Conservation (phyloP, 92 coral and sea anemone species). For the Palythoa caribaeorum region DNA sequence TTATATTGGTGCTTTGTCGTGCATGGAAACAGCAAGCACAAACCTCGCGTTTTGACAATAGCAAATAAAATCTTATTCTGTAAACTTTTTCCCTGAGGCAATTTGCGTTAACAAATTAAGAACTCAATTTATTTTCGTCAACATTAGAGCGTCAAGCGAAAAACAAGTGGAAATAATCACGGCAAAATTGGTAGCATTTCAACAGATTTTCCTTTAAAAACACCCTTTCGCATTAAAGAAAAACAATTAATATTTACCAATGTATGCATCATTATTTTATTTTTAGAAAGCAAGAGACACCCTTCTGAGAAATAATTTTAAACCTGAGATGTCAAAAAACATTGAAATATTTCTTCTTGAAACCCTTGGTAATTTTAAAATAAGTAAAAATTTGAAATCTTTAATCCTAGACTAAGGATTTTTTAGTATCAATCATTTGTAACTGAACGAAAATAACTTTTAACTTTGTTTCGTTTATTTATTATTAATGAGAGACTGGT, state of each 20-base stretch:
- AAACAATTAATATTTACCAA: neutral
- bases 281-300: neutral
- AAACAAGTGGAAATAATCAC: too few relatives aligned
- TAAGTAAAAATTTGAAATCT: too few relatives aligned
- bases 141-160: neutral
- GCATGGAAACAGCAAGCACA: too few relatives aligned
- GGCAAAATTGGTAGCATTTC: too few relatives aligned
- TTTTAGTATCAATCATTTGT: neutral
- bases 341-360: too few relatives aligned
- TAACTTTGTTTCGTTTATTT: neutral
- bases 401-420: too few relatives aligned
- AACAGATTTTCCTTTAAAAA: too few relatives aligned
- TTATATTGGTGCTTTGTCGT: neutral
- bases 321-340: too few relatives aligned
- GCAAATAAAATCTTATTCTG: neutral
- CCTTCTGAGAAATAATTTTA: neutral
- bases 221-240: neutral
- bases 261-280: neutral
- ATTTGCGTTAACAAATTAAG: neutral
- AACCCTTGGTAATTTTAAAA: too few relatives aligned
- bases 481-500: conserved; percentile 20
- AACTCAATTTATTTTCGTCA: neutral
- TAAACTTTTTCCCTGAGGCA: neutral
- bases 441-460: neutral
- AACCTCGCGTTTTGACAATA: too few relatives aligned